Evolutionary conservation across 2,888 invertebrate species (phyloP), one percentile per base, ranked within the genome.

Genomic region (Ophioninae sp.): DNA sequence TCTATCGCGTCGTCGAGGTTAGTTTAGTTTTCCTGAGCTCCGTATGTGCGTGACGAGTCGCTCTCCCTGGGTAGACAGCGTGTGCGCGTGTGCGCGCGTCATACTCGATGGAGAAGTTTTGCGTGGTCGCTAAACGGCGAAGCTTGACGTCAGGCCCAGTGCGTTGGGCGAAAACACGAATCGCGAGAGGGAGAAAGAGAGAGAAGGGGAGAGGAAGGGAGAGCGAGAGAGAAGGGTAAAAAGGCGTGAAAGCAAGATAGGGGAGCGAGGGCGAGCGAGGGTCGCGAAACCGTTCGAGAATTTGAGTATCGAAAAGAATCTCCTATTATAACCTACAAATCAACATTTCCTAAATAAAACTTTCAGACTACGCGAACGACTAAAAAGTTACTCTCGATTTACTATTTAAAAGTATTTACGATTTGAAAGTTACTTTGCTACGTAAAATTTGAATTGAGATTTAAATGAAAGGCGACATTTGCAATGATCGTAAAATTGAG

Each of bases 231-330:
- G 22, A 23, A 20, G 7, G 67, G n/a, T n/a, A 61, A 72, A 13
- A 23, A 30, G 51, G 30, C 6, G 58, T 20, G 44, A 30, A 51
- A 73, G 30, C 30, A 30, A 64, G 23, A 37, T 22, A 23, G 20
- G 30, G 51, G 74, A n/a, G 58, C 67, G 65, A 74, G 67, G 76
- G 67, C 65, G 74, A 67, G 51, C n/a, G 71, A 7, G 20, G 9
- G 73, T 79, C 79, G 84, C 79, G 79, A 73, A 86, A 78, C 74
- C 64, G 65, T 82, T 79, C 68, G 63, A 61, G 39, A 63, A 77
- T 69, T 63, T 71, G 59, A 76, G 39, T 61, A 65, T 67, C 6
- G 41, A 9, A 0, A 17, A 63, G 78, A 61, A 30, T 30, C 30
- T 30, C 3, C 3, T 30, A 30, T 30, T 30, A 30, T 30, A 30